Conservation (phyloP, 35 echinoderm and acorn worm genomes). For the Lytechinus variegatus region DNA sequence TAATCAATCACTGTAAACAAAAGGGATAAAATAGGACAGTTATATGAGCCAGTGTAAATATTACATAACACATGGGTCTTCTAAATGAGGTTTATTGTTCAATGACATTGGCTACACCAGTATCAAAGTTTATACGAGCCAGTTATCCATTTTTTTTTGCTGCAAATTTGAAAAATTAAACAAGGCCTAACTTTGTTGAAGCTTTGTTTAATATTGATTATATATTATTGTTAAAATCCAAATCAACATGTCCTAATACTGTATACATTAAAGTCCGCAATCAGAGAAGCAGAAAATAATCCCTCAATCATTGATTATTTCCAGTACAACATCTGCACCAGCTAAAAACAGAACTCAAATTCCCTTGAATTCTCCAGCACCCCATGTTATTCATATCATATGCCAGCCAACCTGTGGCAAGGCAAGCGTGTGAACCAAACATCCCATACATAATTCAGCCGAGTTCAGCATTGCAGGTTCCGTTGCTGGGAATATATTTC, state of each 20-base stretch:
- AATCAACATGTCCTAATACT: background rate
- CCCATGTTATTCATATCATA: slow-evolving; percentile 20
- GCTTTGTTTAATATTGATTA: too few species aligned
- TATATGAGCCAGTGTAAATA: background rate
- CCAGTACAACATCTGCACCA: background rate
- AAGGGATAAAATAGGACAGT: background rate
- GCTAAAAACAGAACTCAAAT: background rate
- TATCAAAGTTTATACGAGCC: background rate
- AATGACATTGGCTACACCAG: background rate
- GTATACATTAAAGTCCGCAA: background rate
- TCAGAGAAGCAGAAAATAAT: background rate
- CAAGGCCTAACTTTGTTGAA: too few species aligned
- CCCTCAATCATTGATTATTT: background rate
- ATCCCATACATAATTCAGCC: slow-evolving; percentile 11
- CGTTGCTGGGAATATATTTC: background rate
- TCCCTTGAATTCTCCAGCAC: background rate
- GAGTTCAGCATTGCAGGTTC: background rate
- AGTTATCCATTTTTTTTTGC: background rate
- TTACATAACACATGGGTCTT: background rate
- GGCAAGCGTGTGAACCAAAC: background rate
- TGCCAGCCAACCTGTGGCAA: background rate
- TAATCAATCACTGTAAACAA: background rate
- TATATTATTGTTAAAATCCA: too few species aligned
- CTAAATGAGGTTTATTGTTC: background rate
- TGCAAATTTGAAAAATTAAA: too few species aligned